Evolutionary conservation across 2,797 vertebrate genomes (phyloP), one percentile per base, ranked within the genome.

Genomic region (Sebastes minor): DNA sequence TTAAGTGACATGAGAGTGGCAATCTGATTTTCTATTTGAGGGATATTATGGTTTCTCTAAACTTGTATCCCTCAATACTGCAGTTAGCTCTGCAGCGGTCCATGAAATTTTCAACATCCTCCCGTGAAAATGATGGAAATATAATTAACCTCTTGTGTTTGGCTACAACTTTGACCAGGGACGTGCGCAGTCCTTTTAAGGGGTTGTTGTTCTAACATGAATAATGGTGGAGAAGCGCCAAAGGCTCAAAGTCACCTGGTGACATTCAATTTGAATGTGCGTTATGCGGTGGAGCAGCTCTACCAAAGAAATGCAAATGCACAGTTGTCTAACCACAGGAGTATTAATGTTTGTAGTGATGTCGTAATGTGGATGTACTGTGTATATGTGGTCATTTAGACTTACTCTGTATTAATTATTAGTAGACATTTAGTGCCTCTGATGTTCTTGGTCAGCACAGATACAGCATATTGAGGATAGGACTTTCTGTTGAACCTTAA

Each of bases 401-500:
- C 46, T 79, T 38, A 13, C n/a, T 53, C 56, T 72, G 62, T 66
- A 77, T 53, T 69, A 88, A 78, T 75, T 72, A 71, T 64, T 16
- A 60, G 46, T 3, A 1, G 53, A 83, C 61, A 35, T 73, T 57
- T 62, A 71, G 52, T 67, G 13, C 60, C 63, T 86, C 61, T 82
- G 73, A 84, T 13, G 13, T 81, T 52, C 16, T 52, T 78, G 78
- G 76, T 85, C 57, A 79, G 71, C 52, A 52, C 49, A 11, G 79
- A 42, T 76, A 12, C 30, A 20, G 74, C 67, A 71, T 53, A n/a
- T 10, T 14, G 35, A 85, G 11, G 76, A 80, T 6, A 18, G n/a
- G 33, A 78, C 30, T 74, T 79, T 84, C 33, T 76, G 38, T 72
- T 64, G 73, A 86, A 77, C 71, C n/a, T 72, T 46, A 74, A 62